These are phyloP conservation scores for Pherbina coryleti DNA, from an alignment of 2,888 invertebrate species.

Conservation along the genomic window DNA sequence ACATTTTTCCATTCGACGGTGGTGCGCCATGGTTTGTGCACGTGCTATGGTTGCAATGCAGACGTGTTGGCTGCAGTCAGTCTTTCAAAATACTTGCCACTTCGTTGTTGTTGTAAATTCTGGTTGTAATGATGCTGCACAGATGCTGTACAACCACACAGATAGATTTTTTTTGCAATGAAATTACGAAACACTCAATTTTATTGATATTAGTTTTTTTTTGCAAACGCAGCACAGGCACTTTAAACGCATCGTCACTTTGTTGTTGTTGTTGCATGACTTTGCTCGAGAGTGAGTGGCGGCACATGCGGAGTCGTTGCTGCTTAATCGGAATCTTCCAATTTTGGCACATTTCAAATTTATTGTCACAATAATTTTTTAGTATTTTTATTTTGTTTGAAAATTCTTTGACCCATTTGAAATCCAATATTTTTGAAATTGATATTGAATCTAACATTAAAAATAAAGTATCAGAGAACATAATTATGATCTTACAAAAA, in stretches of 20 bases:
- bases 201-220: neutral
- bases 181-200: neutral
- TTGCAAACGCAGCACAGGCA: neutral
- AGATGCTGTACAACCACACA: neutral
- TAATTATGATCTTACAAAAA: too few species aligned
- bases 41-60: too few species aligned
- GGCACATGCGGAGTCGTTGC: conserved; percentile 3
- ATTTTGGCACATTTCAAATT: neutral
- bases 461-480: too few species aligned
- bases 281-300: neutral
- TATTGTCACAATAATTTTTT: neutral
- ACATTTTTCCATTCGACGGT: too few species aligned
- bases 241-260: neutral
- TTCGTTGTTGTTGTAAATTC: neutral
- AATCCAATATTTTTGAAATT: too few species aligned
- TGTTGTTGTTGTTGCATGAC: neutral
- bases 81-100: too few species aligned
- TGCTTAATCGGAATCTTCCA: neutral
- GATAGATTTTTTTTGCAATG: neutral
- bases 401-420: too few species aligned
- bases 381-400: too few species aligned
- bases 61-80: too few species aligned
- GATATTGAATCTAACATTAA: too few species aligned
- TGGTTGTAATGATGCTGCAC: too few species aligned
- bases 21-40: too few species aligned